Evolutionary conservation across 2,888 invertebrate genomes (phyloP).

Genomic region (Trachelus iudaicus): DNA sequence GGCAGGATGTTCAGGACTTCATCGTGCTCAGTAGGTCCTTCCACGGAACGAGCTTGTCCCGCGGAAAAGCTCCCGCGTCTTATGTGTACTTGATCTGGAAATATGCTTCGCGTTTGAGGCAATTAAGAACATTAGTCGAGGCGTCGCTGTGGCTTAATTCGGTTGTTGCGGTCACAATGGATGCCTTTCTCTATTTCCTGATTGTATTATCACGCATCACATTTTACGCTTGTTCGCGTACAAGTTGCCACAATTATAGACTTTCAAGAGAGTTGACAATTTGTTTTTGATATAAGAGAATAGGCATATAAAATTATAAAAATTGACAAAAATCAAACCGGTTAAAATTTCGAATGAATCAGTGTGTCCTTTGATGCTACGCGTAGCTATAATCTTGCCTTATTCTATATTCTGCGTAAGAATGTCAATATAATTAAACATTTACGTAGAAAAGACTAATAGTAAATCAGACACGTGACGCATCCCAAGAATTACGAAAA

Average conservation of each 20-base stretch:
- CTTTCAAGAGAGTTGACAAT: neutral
- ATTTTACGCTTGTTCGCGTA: too few species aligned
- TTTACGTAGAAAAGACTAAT: too few species aligned
- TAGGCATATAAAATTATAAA: neutral
- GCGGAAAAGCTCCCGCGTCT: constrained; percentile 37
- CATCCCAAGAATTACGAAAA: too few species aligned
- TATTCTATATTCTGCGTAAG: too few species aligned
- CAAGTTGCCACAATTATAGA: neutral
- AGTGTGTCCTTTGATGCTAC: neutral
- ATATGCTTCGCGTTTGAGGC: constrained; percentile 64
- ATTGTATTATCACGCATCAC: neutral
- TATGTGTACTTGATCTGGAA: constrained; percentile 57
- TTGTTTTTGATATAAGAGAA: neutral
- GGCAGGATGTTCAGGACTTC: constrained; percentile 39
- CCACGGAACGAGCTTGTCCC: constrained; percentile 21
- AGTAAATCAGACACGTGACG: too few species aligned
- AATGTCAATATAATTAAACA: too few species aligned
- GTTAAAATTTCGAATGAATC: neutral
- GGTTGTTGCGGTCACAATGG: neutral
- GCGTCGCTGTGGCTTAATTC: constrained; percentile 32
- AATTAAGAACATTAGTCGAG: constrained; percentile 56
- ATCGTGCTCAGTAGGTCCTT: constrained; percentile 32
- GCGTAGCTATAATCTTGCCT: neutral
- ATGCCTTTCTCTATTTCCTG: neutral
- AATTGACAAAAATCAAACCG: neutral